These are phyloP conservation scores for Zootermopsis nevadensis DNA, from an alignment of 2,888 invertebrate species.

Conservation along the genomic window DNA sequence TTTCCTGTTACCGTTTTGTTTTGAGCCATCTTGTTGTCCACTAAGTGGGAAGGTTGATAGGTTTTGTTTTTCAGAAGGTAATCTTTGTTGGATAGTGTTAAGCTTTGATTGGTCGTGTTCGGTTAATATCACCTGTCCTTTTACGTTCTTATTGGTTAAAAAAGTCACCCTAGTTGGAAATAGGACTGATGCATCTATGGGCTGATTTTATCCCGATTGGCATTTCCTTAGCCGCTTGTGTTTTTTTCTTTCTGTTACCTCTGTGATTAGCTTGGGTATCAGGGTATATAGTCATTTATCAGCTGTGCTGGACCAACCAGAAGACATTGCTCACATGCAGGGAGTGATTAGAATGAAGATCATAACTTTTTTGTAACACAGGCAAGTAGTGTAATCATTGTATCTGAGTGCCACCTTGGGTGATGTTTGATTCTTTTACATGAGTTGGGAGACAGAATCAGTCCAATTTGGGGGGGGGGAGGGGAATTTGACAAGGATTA, in stretches of 20 bases:
- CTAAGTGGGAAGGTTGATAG: not conserved
- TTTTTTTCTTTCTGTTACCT: too few relatives aligned
- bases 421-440: not conserved
- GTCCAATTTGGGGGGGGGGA: not conserved
- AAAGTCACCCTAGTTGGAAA: too few relatives aligned
- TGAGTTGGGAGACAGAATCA: slow-evolving; percentile 4
- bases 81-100: not conserved
- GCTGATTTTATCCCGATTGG: too few relatives aligned
- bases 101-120: not conserved
- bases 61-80: not conserved
- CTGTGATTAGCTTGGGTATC: too few relatives aligned
- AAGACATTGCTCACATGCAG: not conserved
- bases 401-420: not conserved
- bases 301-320: not conserved
- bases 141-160: too few relatives aligned
- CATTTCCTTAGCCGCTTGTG: too few relatives aligned
- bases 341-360: not conserved
- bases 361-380: not conserved
- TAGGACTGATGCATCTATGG: too few relatives aligned
- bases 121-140: not conserved
- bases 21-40: not conserved
- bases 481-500: not conserved
- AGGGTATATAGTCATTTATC: too few relatives aligned
- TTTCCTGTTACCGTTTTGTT: not conserved
- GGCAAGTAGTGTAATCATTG: not conserved